phyloP scores from a whole-genome alignment of 2,113 vertebrate genomes.

The Egretta garzetta region DNA sequence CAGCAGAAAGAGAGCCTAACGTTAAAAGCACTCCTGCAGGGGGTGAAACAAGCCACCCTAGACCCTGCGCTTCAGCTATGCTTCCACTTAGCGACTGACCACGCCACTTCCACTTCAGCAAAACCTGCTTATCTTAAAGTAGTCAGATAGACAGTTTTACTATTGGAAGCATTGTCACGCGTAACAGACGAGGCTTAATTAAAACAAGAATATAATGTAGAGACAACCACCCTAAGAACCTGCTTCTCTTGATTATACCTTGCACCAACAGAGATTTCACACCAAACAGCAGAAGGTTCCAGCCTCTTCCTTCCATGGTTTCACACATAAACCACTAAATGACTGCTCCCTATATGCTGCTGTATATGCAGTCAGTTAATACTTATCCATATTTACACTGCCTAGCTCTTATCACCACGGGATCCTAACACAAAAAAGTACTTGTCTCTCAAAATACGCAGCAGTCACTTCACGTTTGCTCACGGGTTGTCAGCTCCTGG shows the following conservation, averaged over 20 bases:
- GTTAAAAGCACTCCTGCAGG: not conserved
- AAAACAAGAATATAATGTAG: not conserved
- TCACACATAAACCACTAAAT: not conserved
- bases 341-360: not conserved
- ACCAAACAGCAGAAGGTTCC: not conserved
- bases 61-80: fast-evolving
- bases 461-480: not conserved
- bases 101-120: not conserved
- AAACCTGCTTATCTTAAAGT: not conserved
- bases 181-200: not conserved
- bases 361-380: not conserved
- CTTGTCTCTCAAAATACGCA: not conserved
- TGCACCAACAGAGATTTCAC: not conserved
- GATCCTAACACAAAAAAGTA: not conserved
- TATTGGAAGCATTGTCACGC: not conserved
- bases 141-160: not conserved
- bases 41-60: not conserved
- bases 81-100: not conserved
- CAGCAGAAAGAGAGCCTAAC: not conserved
- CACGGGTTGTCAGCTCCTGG: not conserved
- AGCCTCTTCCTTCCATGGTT: not conserved
- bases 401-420: not conserved
- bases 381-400: not conserved
- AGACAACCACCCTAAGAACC: not conserved
- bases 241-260: not conserved